Percentiles rank a stretch among this genome's conserved stretches.
Evolutionary conservation across 2,888 invertebrate species (phyloP).

Genomic region (Pediacus dermestoides): DNA sequence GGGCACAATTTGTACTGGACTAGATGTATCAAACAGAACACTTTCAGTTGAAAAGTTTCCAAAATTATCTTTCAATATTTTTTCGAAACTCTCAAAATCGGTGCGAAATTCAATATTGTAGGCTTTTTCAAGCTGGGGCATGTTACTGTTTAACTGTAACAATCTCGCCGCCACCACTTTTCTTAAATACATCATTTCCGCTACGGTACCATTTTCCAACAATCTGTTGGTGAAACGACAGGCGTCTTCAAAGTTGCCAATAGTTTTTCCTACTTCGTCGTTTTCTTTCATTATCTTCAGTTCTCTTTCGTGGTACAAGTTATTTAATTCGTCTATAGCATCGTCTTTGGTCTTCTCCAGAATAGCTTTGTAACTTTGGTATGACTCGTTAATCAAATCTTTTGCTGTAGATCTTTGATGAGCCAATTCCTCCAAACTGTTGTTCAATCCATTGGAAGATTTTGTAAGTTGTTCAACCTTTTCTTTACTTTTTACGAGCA

Average conservation of each 20-base stretch:
- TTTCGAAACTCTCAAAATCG: conserved; percentile 73
- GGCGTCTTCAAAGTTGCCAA: conserved; percentile 81
- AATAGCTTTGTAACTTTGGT: conserved; percentile 74
- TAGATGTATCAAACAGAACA: conserved; percentile 11
- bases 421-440: conserved; percentile 80
- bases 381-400: conserved; percentile 76
- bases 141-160: conserved; percentile 71
- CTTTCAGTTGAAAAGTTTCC: conserved; percentile 69
- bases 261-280: conserved; percentile 74
- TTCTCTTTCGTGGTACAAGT: conserved; percentile 79
- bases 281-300: conserved; percentile 86
- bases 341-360: conserved; percentile 78
- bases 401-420: conserved; percentile 83
- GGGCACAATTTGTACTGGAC: conserved; percentile 19
- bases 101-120: conserved; percentile 79
- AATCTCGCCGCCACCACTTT: conserved; percentile 76
- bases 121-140: conserved; percentile 70
- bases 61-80: conserved; percentile 64
- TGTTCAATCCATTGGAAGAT: conserved; percentile 70
- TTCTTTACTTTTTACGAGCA: conserved; percentile 71
- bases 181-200: conserved; percentile 80
- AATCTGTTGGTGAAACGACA: conserved; percentile 80
- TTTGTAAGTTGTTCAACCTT: conserved; percentile 75
- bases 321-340: conserved; percentile 68
- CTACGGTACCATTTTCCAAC: conserved; percentile 77